Base-by-base conservation (phyloP, 2,888 invertebrate genomes). In the Andrena bucephala region DNA sequence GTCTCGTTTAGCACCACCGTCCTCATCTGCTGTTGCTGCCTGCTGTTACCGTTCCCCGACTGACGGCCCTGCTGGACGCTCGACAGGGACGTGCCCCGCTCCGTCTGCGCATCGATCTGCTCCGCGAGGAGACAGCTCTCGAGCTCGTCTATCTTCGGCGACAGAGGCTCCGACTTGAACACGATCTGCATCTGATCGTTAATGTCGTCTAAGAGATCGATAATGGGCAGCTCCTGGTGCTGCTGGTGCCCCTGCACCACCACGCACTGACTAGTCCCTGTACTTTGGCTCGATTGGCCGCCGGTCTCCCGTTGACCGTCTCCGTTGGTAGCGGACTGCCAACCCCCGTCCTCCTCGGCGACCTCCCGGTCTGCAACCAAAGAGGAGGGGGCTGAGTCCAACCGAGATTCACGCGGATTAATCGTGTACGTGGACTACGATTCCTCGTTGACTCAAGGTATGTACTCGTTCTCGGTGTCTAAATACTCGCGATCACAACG, bases 331-430 rank as follows among this genome's bases (percentile, higher is more conserved):
- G 88, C 90, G 91, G 92, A 93, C 91, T 91, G 93, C 92, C 92
- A 93, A 92, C 93, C 94, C 94, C 93, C 94, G 92, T 94, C 94
- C 94, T 93, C 93, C 92, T 92, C 93, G 91, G 92, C 91, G 93
- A 93, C 94, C 94, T 93, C 93, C 93, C 90, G 94, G 94, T 94
- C 94, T 94, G 94, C 92, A 94, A 94, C 94, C 93, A 94, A 94
- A 94, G 94, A 93, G 94, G 94, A 94, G 92, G 92, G 92, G 92
- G 94, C 94, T 94, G 92, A 94, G 93, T 94, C 94, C 93, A 91
- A 91, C 89, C 85, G 86, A 77, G 77, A 81, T 85, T 87, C 87
- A 84, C 86, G 86, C 71, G 79, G 86, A 77, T 78, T 82, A 57
- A 77, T 71, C 67, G 16, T 48, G 62, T 76, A 67, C 33, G 48